Conservation (phyloP, 2,888 invertebrate species). For the Aphrophora alni region DNA sequence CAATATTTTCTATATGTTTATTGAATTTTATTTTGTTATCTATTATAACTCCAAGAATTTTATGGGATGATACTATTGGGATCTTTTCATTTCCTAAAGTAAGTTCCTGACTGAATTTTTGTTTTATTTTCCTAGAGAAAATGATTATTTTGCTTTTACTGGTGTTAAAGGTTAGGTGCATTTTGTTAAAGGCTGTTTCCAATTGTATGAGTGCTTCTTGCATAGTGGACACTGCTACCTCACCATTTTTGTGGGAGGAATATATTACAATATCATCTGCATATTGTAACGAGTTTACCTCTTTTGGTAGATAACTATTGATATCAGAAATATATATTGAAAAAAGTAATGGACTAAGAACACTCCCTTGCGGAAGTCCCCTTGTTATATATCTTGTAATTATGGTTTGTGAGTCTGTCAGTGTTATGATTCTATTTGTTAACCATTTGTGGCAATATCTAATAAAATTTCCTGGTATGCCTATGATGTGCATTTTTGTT, state of each 20-base stretch:
- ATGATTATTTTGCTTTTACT: background rate
- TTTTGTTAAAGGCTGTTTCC: background rate
- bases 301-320: background rate
- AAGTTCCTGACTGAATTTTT: background rate
- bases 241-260: background rate
- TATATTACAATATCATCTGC: conserved; percentile 9
- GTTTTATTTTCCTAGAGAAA: background rate
- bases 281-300: background rate
- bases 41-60: background rate
- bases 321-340: conserved; percentile 1
- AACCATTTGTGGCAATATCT: conserved; percentile 1
- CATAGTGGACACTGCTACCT: background rate
- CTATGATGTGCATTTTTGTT: conserved; percentile 7
- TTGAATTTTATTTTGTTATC: background rate
- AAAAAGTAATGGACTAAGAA: background rate
- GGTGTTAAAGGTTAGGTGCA: background rate
- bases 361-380: conserved; percentile 6
- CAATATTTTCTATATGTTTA: background rate
- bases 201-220: background rate
- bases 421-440: background rate
- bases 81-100: background rate
- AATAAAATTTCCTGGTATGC: background rate
- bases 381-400: background rate
- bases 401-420: background rate
- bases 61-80: background rate